These are phyloP conservation scores for Athripsodes cinereus DNA, from an alignment of 2,888 invertebrate species.

Conservation along the genomic window DNA sequence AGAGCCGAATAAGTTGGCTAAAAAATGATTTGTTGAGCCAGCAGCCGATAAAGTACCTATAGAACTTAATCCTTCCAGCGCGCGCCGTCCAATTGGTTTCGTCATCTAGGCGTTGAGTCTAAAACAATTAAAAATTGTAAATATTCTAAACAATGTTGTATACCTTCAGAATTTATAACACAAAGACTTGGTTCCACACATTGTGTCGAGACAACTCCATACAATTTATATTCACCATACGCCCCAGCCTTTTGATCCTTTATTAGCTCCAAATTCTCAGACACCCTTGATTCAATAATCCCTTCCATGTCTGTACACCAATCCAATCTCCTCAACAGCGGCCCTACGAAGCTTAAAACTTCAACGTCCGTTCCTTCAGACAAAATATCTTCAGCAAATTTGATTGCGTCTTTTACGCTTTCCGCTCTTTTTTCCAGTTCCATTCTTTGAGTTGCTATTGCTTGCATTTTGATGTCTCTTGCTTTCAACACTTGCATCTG, in stretches of 20 bases:
- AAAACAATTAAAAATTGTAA: too few species aligned
- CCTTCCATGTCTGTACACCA: constrained; percentile 51
- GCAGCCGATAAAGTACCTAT: too few species aligned
- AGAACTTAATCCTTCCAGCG: too few species aligned
- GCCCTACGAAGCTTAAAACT: constrained; percentile 59
- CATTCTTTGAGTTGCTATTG: constrained; percentile 39
- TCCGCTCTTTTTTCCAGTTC: constrained; percentile 48
- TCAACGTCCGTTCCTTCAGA: constrained; percentile 63
- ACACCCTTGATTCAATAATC: constrained; percentile 38
- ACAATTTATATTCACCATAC: constrained; percentile 42
- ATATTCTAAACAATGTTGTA: constrained; percentile 12
- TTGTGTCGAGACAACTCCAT: constrained; percentile 57
- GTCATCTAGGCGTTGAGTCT: too few species aligned
- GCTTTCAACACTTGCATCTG: constrained; percentile 49
- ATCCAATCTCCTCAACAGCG: constrained; percentile 61
- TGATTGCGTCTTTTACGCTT: constrained; percentile 54
- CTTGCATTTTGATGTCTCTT: constrained; percentile 42
- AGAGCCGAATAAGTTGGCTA: too few species aligned
- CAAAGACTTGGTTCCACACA: constrained; percentile 57
- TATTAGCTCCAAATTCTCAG: constrained; percentile 21
- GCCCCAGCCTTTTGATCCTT: constrained; percentile 26
- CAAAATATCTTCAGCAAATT: constrained; percentile 56
- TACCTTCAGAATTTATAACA: constrained; percentile 52
- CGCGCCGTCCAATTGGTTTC: too few species aligned
- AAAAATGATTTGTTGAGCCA: too few species aligned